Evolutionary conservation across 2,888 invertebrate genomes (phyloP), one percentile per base, ranked within the genome.

Genomic region (Atrina japonica): DNA sequence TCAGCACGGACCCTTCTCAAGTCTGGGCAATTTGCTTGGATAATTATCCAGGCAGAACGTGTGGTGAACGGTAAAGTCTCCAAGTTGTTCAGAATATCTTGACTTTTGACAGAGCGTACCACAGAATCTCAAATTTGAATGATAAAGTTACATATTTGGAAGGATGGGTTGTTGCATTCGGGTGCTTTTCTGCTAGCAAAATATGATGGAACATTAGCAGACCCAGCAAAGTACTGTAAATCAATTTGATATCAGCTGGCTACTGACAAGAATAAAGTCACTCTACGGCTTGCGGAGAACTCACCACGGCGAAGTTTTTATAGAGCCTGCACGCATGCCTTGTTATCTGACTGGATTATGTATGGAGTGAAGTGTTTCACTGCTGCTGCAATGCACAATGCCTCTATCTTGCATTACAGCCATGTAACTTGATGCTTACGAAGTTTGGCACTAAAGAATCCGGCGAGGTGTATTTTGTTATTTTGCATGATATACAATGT

Each of bases 381-480:
- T 11, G 76, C 70, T 9, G 75, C 69, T 0, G 70, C 71, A 16
- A 81, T 82, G 21, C 69, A 56, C 27, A 83, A 49, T 9, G 81
- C 80, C 41, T 80, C 79, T 0, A 83, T 64, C 47, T 82, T 77
- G 47, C 77, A 81, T 1, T 75, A 79, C 27, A 81, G 43, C 75
- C 81, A 81, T 11, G 70, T 43, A 5, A 76, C 73, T 66, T 80
- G 81, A 30, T 76, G 71, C 58, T 77, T 73, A 23, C 77, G 50
- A 3, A 82, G 66, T 56, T 80, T 81, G 3, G 80, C 77, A 64
- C 71, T 78, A 56, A 81, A 82, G 67, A 81, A 82, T 0, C 77
- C 80, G 14, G 75, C 77, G 1, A 82, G 58, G 2, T 1, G 30
- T 7, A 73, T 52, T 25, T 70, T 73, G 11, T 63, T 45, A 23